These are phyloP conservation scores for Otolemur garnettii DNA, from an alignment of 2,113 vertebrate species.

Conservation along the genomic window DNA sequence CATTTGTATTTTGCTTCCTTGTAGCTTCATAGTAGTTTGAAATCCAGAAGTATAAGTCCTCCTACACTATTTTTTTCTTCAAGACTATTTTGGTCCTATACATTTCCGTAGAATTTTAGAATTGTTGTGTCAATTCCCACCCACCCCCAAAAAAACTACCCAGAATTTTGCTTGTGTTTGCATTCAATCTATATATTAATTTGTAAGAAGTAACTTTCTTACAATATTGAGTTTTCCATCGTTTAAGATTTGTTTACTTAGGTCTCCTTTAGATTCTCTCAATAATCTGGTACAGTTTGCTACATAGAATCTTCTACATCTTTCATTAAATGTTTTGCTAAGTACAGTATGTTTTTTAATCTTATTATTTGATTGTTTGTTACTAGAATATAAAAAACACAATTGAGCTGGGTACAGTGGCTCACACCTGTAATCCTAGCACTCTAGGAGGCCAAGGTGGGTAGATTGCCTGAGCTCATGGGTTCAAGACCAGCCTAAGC, in stretches of 20 bases:
- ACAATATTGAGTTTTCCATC: not conserved
- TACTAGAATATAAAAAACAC: not conserved
- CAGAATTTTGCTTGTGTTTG: not conserved
- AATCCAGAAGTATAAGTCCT: not conserved
- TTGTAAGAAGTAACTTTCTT: not conserved
- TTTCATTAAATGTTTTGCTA: constrained; percentile 14
- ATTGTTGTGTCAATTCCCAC: not conserved
- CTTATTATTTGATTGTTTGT: not conserved
- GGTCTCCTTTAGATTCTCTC: not conserved
- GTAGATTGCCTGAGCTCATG: no score
- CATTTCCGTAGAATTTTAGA: not conserved
- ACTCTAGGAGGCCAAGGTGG: no score
- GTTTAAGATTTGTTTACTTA: not conserved
- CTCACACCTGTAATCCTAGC: no score
- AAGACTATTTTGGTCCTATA: not conserved
- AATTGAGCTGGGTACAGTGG: no score
- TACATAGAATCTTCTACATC: not conserved
- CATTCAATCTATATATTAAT: not conserved
- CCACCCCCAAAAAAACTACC: not conserved
- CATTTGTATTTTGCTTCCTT: not conserved
- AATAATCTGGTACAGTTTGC: not conserved
- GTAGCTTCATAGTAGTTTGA: not conserved
- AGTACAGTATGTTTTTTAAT: not conserved
- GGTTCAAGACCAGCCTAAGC: no score
- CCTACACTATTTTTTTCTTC: not conserved